These are phyloP conservation scores for Chrosomus eos DNA, from an alignment of 2,797 vertebrate species.

Conservation along the genomic window DNA sequence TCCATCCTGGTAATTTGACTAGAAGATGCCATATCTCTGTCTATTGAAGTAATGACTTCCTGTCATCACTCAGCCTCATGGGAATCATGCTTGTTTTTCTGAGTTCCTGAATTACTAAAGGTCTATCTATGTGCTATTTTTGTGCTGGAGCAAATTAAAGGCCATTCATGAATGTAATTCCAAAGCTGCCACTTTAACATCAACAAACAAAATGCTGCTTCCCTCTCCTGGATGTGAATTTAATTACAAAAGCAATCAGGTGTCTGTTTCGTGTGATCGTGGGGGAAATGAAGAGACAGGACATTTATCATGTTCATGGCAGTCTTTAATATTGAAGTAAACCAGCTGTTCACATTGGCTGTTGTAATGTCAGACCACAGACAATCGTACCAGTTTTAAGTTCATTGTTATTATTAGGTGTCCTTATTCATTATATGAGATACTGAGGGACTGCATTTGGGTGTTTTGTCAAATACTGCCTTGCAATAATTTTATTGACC, in stretches of 20 bases:
- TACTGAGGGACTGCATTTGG: background rate
- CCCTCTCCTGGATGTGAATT: constrained; percentile 37
- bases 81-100: background rate
- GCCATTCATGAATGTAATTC: constrained; percentile 12
- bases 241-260: constrained; percentile 54
- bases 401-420: background rate
- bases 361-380: background rate
- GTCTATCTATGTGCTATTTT: constrained; percentile 1
- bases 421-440: background rate
- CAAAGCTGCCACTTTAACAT: constrained; percentile 18
- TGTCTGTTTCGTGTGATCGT: constrained; percentile 46
- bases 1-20: background rate
- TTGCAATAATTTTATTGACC: no score
- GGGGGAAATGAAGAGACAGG: constrained; percentile 42
- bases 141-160: constrained; percentile 6
- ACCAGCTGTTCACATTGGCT: constrained; percentile 40
- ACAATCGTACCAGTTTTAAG: background rate
- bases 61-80: constrained; percentile 1
- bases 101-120: background rate
- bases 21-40: background rate
- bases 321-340: constrained; percentile 40
- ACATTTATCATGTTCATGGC: constrained; percentile 40
- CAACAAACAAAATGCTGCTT: constrained; percentile 18
- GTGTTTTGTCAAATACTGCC: background rate
- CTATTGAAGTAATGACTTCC: background rate